Evolutionary conservation across 2,888 invertebrate genomes (phyloP), one percentile per base, ranked within the genome.

Genomic region (Xanthostigma xanthostigma): DNA sequence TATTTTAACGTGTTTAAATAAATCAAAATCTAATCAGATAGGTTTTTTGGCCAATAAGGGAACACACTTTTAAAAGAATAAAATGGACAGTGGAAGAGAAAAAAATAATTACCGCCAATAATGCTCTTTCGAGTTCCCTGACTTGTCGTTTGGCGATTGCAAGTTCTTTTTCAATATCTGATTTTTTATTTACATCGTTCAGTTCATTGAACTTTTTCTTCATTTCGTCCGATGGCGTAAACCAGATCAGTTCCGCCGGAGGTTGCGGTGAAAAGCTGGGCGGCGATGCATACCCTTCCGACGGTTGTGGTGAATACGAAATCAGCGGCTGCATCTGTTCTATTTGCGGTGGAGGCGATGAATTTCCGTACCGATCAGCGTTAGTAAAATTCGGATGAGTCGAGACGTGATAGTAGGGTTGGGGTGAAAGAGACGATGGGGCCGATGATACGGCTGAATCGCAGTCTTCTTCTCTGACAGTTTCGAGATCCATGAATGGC

Each of bases 341-440:
- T 70, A 71, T 61, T 69, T 68, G 60, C 65, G 35, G 40, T 44
- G 49, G 40, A 36, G 46, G 38, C 43, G 44, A 33, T 63, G 71
- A 71, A 64, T 38, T 71, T 72, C 72, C 72, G 72, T 13, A 13
- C 33, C 35, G 11, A 11, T n/a, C 14, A 2, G 17, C 35, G 35
- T n/a, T 43, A 35, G 13, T 33, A 13, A 13, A 43, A n/a, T 27
- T 33, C 33, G 33, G 43, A 34, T 43, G 43, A 13, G 43, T 10
- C 13, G 46, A 46, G 40, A 36, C n/a, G 56, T 72, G 72, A 68
- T 62, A 65, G 63, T 64, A 68, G 58, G 81, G 80, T 61, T 81
- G 81, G 48, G 81, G 81, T 56, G 81, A 81, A 57, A 81, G 73
- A 45, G 81, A 81, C 53, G 79, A 74, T 50, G 81, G 81, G 53